A percentile compares a stretch with the other conserved stretches of the same genome.
Conservation (phyloP, 2,888 invertebrate species). For the Drosophila lutescens region DNA sequence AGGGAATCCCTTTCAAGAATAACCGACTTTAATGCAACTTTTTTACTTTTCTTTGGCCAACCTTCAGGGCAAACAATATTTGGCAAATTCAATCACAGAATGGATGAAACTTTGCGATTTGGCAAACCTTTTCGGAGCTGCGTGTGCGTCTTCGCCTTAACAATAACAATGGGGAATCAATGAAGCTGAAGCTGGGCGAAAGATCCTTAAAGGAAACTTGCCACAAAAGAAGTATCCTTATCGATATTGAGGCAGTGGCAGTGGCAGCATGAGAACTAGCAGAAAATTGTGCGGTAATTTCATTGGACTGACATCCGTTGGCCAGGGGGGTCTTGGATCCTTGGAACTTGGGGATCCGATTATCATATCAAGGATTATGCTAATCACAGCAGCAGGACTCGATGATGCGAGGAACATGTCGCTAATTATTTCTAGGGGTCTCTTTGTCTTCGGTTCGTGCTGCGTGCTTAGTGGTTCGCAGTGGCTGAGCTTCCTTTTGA, state of each 20-base stretch:
- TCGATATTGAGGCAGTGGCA: constrained; percentile 6
- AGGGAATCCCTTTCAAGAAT: constrained; percentile 1
- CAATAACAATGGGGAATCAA: constrained; percentile 53
- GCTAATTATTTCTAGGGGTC: constrained; percentile 32
- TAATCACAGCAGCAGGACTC: constrained; percentile 10
- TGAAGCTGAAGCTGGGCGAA: constrained; percentile 42
- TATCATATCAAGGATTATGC: constrained; percentile 37
- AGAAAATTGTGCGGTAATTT: constrained; percentile 44
- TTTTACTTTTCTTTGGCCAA: neutral
- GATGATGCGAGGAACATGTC: constrained; percentile 23
- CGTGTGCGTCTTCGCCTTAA: constrained; percentile 5
- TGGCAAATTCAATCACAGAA: constrained; percentile 37
- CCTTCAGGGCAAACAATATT: constrained; percentile 32
- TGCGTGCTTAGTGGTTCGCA: neutral
- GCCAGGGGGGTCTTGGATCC: neutral
- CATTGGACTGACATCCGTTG: constrained; percentile 45
- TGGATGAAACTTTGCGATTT: constrained; percentile 35
- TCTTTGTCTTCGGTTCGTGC: constrained; percentile 10
- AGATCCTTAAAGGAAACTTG: constrained; percentile 47
- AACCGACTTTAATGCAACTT: constrained; percentile 14
- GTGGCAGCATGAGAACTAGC: constrained; percentile 1
- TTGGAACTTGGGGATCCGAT: constrained; percentile 24
- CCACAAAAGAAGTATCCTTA: constrained; percentile 24
- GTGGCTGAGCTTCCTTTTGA: constrained; percentile 10
- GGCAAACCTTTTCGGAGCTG: constrained; percentile 23